Base-by-base conservation (phyloP, 2,113 vertebrate species). In the Synchiropus splendidus region DNA sequence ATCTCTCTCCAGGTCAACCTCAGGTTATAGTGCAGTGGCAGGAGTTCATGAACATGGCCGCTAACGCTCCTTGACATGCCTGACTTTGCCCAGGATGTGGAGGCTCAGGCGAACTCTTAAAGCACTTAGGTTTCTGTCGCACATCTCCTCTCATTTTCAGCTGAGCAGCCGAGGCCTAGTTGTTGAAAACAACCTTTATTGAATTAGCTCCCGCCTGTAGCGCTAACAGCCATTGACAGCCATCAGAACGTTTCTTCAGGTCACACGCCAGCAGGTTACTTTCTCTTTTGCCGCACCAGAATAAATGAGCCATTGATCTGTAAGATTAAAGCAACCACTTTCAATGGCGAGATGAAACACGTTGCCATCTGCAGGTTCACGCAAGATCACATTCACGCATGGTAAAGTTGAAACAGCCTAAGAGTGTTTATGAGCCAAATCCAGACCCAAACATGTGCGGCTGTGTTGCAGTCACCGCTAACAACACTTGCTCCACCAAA, bases 141-240 rank as follows among this genome's bases (percentile, higher is more conserved):
- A 51, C 38, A 49, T 60, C 48, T 21, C 39, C 48, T 62, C 56
- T 50, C 41, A 61, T 49, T 79, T 66, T 53, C 47, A 33, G 33
- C 48, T 44, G 39, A 16, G 18, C 16, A 51, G 39, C 42, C 35
- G 52, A 57, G 45, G 42, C 17, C 1, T 16, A 45, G 15, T 31
- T 16, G 27, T 18, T 57, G 61, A 54, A 77, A 74, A 58, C 47
- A 41, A 78, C 54, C 68, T 69, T 76, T 79, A 79, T 77, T 72
- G 54, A 77, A 75, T 79, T 75, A 74, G 54, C 62, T 56, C 36
- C 52, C 59, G 42, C 59, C 68, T 56, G 51, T 57, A 61, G 70
- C 55, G 43, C 51, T 69, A 61, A 58, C 54, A 60, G 44, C 62
- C 58, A 62, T 71, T 55, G 48, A 45, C 40, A 32, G 18, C 18